Evolutionary conservation across 2,113 vertebrate genomes (phyloP), one percentile per base, ranked within the genome.

Genomic region (Corythaeola cristata): DNA sequence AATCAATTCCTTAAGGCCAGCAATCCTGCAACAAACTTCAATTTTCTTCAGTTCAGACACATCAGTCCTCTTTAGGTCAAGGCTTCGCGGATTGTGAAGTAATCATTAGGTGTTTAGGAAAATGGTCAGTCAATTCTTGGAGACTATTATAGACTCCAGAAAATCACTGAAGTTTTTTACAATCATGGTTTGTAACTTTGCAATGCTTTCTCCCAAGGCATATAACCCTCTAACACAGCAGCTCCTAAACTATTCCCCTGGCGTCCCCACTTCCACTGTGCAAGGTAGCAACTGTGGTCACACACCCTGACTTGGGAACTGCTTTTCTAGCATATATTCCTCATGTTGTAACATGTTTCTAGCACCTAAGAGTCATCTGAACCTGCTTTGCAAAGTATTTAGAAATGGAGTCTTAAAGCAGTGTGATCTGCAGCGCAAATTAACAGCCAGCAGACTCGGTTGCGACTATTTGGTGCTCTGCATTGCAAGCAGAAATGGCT

Each of bases 241-340:
- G 80, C 37, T 92, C 77, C 89, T 88, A 45, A 59, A 68, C 71
- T 73, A 16, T 15, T 81, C 53, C 47, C 28, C 67, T 85, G 78
- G 22, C 78, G 94, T 79, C 24, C 27, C 24, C 71, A 86, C 53
- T 93, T 94, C 83, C 35, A 88, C 77, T 79, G 82, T 79, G 74
- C 87, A 89, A 95, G 62, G 89, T 15, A 73, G 84, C 80, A 82
- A 95, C 66, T 27, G 77, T 76, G 89, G 74, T 94, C 96, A 97
- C 93, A 97, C 96, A 88, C 91, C 93, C 96, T 96, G 11, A 68
- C 91, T 53, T 78, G 58, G 58, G 81, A 97, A 96, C 90, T 95
- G 94, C 93, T 93, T 85, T 91, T 85, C 87, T 95, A 89, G 89
- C 96, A 91, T 39, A 90, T 83, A 97, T 63, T 88, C 69, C 77